These are phyloP conservation scores for Gymnothorax reevesii DNA, from an alignment of 2,797 vertebrate genomes.

Conservation along the genomic window DNA sequence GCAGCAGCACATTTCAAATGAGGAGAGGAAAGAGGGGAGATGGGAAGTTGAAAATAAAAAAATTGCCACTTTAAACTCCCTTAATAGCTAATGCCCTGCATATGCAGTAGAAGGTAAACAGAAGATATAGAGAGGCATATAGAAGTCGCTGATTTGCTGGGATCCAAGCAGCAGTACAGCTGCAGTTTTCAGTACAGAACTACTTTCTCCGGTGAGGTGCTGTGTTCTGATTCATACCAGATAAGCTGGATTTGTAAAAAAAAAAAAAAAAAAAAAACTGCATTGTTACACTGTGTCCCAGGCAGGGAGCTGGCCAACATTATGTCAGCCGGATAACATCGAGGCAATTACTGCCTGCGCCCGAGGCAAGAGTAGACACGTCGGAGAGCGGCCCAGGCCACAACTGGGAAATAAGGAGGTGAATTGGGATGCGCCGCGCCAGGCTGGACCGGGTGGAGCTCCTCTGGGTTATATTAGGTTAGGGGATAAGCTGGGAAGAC, in stretches of 20 bases:
- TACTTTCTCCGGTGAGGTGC: neutral
- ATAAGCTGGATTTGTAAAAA: constrained; percentile 14
- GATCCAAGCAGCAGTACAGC: neutral
- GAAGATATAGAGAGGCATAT: neutral
- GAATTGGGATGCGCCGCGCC: neutral
- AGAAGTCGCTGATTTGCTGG: neutral
- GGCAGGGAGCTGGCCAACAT: neutral
- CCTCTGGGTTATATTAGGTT: neutral
- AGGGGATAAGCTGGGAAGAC: neutral
- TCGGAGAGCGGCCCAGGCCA: neutral
- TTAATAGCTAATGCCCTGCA: neutral
- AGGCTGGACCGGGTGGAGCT: neutral
- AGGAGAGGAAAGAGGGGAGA: neutral
- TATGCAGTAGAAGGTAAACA: too few species aligned
- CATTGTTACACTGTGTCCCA: neutral
- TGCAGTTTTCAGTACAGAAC: neutral
- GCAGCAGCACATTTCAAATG: neutral
- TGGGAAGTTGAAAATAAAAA: neutral
- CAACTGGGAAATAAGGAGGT: neutral
- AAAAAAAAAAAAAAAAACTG: neutral
- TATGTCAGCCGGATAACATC: constrained; percentile 15
- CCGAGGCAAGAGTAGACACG: constrained; percentile 1
- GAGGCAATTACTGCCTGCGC: neutral
- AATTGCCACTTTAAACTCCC: neutral
- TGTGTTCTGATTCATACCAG: neutral